Conservation (phyloP, 2,888 invertebrate genomes). For the Ochropleura plecta region DNA sequence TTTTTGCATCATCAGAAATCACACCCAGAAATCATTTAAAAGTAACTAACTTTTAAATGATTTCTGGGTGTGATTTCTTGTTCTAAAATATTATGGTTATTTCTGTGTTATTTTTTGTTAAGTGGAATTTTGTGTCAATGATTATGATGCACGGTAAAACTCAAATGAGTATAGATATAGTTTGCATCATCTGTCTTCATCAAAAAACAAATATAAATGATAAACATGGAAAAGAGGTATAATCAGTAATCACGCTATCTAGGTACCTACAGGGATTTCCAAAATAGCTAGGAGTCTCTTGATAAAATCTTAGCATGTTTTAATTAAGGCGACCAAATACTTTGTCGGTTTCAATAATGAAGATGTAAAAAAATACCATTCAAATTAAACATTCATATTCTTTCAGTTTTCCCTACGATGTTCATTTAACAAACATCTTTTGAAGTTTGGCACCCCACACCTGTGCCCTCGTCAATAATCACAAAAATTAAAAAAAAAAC, state of each 20-base stretch:
- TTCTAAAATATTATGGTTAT: no score
- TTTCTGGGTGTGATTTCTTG: no score
- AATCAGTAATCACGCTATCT: not conserved
- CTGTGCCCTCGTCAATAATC: conserved; percentile 63
- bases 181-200: no score
- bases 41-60: not conserved
- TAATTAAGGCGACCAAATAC: conserved; percentile 24
- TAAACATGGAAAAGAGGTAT: not conserved
- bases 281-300: not conserved
- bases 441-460: conserved; percentile 58
- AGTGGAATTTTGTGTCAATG: no score
- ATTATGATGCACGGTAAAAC: no score
- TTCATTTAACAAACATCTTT: conserved; percentile 61
- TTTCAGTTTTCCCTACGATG: conserved; percentile 46
- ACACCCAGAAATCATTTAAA: no score
- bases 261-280: not conserved
- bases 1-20: no score
- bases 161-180: no score
- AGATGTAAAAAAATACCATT: conserved; percentile 8
- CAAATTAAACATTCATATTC: conserved; percentile 40
- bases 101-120: no score
- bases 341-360: conserved; percentile 25
- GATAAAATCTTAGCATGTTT: conserved; percentile 17
- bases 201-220: no score
- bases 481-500: conserved; percentile 56